Evolutionary conservation across 1,140 invertebrate genomes (phyloP), one percentile per base, ranked within the genome.

Genomic region (Aradophagus sp.): DNA sequence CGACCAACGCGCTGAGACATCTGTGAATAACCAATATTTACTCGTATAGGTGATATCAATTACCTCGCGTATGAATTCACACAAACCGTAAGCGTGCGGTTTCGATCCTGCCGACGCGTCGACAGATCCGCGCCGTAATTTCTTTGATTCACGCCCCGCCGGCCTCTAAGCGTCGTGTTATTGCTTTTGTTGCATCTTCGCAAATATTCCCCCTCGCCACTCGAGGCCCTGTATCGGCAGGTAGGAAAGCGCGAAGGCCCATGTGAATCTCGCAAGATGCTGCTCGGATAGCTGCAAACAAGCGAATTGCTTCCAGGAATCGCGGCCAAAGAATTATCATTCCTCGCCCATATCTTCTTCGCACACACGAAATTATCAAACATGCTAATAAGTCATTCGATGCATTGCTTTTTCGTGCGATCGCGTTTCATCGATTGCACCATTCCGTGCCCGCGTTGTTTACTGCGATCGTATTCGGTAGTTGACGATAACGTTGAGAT

Each of bases 41-140:
- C 80, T 82, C 80, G 78, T 38, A 45, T 78, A 80, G 84, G 82
- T 84, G 82, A 84, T 84, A 84, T 85, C 83, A 84, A 85, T 85
- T 85, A 84, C 76, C 66, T n/a, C 63, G 53, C 67, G 71, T n/a
- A n/a, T n/a, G n/a, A n/a, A n/a, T n/a, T 74, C 67, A 58, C 45
- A 66, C 41, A 63, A 45, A 52, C 16, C 29, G 10, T 27, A 44
- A 50, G 13, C 27, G 11, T 52, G 58, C 61, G 48, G 34, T 36
- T n/a, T n/a, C n/a, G n/a, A n/a, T n/a, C n/a, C n/a, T 66, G 31
- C 20, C 52, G 36, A 27, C 55, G 27, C 7, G 12, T 42, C 29
- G 26, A 55, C 53, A 47, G 53, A 65, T 77, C n/a, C 47, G 20
- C 32, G 27, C 13, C 42, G 55, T 74, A 78, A 82, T 80, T 81